Evolutionary conservation across 2,797 vertebrate species (phyloP).

Genomic region (Pitangus sulphuratus): DNA sequence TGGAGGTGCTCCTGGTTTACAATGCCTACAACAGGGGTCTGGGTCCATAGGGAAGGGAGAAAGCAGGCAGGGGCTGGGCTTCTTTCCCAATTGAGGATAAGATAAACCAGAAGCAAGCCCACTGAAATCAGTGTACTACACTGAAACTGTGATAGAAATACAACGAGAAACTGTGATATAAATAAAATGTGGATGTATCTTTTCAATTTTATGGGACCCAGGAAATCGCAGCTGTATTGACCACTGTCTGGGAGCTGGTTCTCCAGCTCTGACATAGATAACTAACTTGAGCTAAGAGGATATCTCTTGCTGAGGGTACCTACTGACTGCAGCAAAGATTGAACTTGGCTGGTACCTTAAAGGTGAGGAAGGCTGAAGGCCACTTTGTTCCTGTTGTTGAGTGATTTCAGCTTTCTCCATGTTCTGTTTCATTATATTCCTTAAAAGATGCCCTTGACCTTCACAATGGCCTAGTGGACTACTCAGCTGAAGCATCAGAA

Average conservation of each 20-base stretch:
- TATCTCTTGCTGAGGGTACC: background rate
- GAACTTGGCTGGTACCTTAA: background rate
- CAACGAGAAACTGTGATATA: background rate
- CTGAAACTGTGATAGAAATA: background rate
- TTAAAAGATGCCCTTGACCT: background rate
- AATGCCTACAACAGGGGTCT: fast-evolving
- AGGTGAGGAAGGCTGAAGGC: background rate
- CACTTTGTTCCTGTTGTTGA: background rate
- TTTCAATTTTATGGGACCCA: background rate
- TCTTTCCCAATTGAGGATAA: background rate
- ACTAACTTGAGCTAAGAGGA: background rate
- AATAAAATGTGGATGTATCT: background rate
- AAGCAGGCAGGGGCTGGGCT: background rate
- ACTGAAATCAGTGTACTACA: background rate
- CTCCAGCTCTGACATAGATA: background rate
- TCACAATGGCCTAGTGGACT: background rate
- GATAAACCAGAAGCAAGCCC: background rate
- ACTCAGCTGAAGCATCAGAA: background rate
- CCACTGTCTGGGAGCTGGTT: background rate
- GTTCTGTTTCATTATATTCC: background rate
- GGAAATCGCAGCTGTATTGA: background rate
- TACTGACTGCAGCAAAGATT: background rate
- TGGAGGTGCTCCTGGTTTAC: background rate
- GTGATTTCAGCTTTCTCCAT: background rate
- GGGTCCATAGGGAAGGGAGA: background rate